Evolutionary conservation across 2,888 invertebrate genomes (phyloP).

Genomic region (Eueremaeus valkanovi): DNA sequence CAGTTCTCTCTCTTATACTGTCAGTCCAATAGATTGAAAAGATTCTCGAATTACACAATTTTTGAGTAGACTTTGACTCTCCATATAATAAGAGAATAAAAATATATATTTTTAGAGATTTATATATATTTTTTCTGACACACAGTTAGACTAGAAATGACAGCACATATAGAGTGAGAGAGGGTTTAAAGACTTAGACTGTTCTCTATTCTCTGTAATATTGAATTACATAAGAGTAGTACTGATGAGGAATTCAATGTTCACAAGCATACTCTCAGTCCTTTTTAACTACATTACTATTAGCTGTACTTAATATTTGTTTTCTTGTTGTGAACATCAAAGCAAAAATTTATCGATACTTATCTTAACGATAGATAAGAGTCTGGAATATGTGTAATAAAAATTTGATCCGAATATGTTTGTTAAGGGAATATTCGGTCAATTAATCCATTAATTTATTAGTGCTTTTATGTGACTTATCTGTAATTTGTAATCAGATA

Average conservation of each 20-base stretch:
- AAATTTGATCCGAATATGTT: not conserved
- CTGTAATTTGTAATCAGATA: not conserved
- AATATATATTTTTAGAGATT: not conserved
- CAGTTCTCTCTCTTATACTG: not conserved
- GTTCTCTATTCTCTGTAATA: too few relatives aligned
- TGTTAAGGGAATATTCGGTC: not conserved
- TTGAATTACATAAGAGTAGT: too few relatives aligned
- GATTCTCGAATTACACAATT: constrained; percentile 4
- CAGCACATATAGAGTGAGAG: not conserved
- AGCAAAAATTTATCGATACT: not conserved
- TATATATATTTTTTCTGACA: too few relatives aligned
- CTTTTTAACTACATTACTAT: too few relatives aligned
- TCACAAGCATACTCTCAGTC: too few relatives aligned
- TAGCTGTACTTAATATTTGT: too few relatives aligned
- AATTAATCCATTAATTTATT: not conserved
- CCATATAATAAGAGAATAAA: too few relatives aligned
- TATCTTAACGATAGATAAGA: not conserved
- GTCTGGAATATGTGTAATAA: not conserved
- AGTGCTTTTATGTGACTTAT: not conserved
- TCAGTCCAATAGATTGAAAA: not conserved
- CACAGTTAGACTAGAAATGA: not conserved
- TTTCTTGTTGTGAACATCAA: too few relatives aligned
- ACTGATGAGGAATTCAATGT: not conserved
- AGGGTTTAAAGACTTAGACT: not conserved
- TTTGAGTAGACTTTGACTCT: constrained; percentile 24